These are phyloP conservation scores for Tenebrio molitor DNA, from an alignment of 1,140 invertebrate genomes.

Conservation along the genomic window DNA sequence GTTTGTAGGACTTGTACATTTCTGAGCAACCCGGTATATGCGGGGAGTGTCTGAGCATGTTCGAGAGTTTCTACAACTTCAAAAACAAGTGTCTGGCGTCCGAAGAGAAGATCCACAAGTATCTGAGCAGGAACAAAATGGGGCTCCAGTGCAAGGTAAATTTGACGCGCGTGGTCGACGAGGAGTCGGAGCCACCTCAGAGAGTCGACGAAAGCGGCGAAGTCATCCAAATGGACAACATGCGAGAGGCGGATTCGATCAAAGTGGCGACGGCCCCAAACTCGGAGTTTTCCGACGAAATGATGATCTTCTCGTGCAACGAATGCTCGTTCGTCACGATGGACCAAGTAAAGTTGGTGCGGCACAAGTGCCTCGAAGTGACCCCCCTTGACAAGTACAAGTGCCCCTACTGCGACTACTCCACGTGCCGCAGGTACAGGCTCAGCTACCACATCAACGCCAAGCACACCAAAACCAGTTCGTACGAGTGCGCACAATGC, in stretches of 20 bases:
- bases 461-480: slow-evolving; percentile 43
- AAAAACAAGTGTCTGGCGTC: slow-evolving; percentile 28
- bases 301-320: slow-evolving; percentile 2
- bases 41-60: slow-evolving; percentile 6
- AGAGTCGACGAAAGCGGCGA: neutral
- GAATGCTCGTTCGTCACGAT: slow-evolving; percentile 12
- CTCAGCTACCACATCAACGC: slow-evolving; percentile 47
- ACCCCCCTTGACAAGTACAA: neutral
- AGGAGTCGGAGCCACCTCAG: neutral
- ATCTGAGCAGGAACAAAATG: slow-evolving; percentile 5
- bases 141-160: slow-evolving; percentile 7
- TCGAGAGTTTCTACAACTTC: slow-evolving; percentile 21
- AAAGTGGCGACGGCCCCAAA: neutral
- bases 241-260: neutral
- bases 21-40: slow-evolving; percentile 13
- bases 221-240: neutral
- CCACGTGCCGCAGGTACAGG: slow-evolving; percentile 40
- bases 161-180: slow-evolving; percentile 2
- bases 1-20: slow-evolving; percentile 33
- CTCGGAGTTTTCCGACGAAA: neutral
- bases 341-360: neutral
- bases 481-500: slow-evolving; percentile 42
- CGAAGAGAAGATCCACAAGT: neutral
- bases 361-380: neutral
- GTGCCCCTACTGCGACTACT: slow-evolving; percentile 45